Evolutionary conservation across 2,797 vertebrate genomes (phyloP).

Genomic region (Eptatretus atami): DNA sequence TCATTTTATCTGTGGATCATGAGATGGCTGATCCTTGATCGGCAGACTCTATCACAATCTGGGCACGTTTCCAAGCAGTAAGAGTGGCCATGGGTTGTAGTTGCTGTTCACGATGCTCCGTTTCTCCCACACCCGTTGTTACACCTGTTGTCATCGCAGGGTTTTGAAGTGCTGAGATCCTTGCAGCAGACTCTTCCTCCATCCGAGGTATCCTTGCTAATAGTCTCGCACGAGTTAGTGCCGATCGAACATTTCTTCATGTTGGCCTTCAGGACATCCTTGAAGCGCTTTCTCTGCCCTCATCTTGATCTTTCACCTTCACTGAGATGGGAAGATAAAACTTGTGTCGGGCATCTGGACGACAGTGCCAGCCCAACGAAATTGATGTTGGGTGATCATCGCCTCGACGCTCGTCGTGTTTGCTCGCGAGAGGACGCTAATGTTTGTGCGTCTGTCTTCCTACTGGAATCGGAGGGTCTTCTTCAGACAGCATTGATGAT

Average conservation of each 20-base stretch:
- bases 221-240: neutral
- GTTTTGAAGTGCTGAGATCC: neutral
- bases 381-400: neutral
- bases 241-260: neutral
- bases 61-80: too few relatives aligned
- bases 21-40: too few relatives aligned
- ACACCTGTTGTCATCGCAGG: neutral
- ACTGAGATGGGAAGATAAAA: neutral
- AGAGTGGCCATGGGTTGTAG: too few relatives aligned
- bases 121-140: too few relatives aligned
- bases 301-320: neutral
- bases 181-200: neutral
- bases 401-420: neutral
- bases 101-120: too few relatives aligned
- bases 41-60: too few relatives aligned
- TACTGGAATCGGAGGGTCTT: too few relatives aligned
- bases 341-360: neutral
- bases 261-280: conserved; percentile 2
- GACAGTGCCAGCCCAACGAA: too few relatives aligned
- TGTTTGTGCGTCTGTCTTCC: too few relatives aligned
- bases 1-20: too few relatives aligned
- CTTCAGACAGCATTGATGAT: neutral
- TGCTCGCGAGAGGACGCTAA: neutral
- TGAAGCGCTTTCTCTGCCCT: neutral
- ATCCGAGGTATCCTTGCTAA: neutral